Conservation (phyloP, 1,140 invertebrate species). For the Leptestheria dahalacensis region DNA sequence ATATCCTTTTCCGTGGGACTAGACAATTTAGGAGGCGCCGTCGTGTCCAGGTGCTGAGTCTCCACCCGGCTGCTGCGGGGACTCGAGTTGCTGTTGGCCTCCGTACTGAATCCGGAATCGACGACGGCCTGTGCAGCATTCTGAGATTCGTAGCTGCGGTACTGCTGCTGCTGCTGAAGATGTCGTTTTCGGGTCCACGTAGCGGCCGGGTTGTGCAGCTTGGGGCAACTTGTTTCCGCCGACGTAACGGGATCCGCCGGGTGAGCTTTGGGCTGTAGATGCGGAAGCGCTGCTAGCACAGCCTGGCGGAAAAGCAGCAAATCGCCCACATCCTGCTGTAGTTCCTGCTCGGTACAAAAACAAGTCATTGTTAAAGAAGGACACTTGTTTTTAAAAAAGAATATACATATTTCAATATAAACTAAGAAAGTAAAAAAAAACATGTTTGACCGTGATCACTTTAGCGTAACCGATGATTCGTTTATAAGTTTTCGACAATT, state of each 20-base stretch:
- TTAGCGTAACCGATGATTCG: too few relatives aligned
- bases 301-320: constrained; percentile 73
- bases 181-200: background rate
- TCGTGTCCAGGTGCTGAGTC: background rate
- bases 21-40: background rate
- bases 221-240: background rate
- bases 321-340: constrained; percentile 78
- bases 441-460: too few relatives aligned
- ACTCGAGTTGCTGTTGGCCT: constrained; percentile 15
- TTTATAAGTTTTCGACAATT: too few relatives aligned
- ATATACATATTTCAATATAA: too few relatives aligned
- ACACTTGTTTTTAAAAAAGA: too few relatives aligned
- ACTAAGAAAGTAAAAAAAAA: too few relatives aligned
- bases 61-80: constrained; percentile 13
- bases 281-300: constrained; percentile 80
- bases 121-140: background rate
- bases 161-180: background rate
- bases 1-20: constrained; percentile 13
- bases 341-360: too few relatives aligned
- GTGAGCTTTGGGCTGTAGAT: constrained; percentile 46
- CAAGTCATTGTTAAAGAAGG: too few relatives aligned
- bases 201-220: background rate
- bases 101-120: constrained; percentile 16
- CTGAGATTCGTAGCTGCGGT: background rate
- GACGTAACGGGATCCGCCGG: too few relatives aligned